Conservation (phyloP, 2,797 vertebrate species). For the Synanceia verrucosa region DNA sequence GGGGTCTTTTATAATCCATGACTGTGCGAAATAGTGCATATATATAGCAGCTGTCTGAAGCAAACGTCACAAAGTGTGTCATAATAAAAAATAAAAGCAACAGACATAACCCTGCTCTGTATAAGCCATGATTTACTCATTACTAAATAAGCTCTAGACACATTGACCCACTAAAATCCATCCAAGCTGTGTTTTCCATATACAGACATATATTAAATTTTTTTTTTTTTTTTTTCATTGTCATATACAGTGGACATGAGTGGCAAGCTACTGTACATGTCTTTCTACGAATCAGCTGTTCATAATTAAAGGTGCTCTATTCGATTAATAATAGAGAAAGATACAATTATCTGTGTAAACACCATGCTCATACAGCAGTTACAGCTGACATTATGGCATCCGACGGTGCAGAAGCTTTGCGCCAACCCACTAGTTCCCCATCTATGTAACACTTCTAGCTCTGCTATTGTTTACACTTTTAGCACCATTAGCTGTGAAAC, state of each 20-base stretch:
- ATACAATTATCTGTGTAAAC: too few relatives aligned
- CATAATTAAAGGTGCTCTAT: not conserved
- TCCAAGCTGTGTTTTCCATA: slow-evolving; percentile 27
- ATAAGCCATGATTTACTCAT: slow-evolving; percentile 12
- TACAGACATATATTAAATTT: slow-evolving; percentile 28
- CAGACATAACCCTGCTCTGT: slow-evolving; percentile 1
- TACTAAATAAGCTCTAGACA: slow-evolving; percentile 23
- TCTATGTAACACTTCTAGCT: too few relatives aligned
- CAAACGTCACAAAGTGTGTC: not conserved
- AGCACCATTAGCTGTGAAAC: too few relatives aligned
- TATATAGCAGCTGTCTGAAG: not conserved
- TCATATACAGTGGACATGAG: not conserved
- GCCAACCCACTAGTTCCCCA: too few relatives aligned
- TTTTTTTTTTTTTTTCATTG: not conserved
- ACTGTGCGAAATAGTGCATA: slow-evolving; percentile 1
- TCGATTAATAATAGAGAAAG: too few relatives aligned
- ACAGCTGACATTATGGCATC: too few relatives aligned
- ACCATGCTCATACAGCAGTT: too few relatives aligned
- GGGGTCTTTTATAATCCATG: not conserved
- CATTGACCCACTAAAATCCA: slow-evolving; percentile 37
- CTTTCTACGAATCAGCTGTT: not conserved
- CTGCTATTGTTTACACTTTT: too few relatives aligned
- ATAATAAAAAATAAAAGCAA: slow-evolving; percentile 1
- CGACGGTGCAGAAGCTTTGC: too few relatives aligned
- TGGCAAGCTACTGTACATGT: not conserved